These are phyloP conservation scores for Cochlearius cochlearius DNA, from an alignment of 2,113 vertebrate species.

Conservation along the genomic window DNA sequence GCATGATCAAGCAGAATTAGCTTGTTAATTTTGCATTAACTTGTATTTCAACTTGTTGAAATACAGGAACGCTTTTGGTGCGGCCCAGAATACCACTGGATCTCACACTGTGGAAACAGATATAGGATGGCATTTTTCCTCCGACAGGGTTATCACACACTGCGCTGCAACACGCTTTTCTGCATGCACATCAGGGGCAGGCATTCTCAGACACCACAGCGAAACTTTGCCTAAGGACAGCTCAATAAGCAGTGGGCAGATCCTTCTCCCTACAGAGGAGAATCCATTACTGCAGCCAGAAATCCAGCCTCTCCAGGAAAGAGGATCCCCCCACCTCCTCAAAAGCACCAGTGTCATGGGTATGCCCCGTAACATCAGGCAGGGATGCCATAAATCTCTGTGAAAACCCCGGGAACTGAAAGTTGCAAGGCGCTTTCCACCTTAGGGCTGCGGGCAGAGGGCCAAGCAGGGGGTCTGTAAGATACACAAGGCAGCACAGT, in stretches of 20 bases:
- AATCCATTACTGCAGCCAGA: neutral
- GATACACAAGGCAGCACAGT: neutral
- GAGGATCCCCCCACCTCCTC: neutral
- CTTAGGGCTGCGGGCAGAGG: neutral
- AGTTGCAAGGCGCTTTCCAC: neutral
- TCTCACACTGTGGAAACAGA: neutral
- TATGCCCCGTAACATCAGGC: accelerated
- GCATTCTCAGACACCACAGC: neutral
- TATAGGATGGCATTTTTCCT: neutral
- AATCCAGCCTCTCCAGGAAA: neutral
- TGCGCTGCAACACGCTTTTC: neutral
- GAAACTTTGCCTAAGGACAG: neutral
- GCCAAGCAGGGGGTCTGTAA: neutral
- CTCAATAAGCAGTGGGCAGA: neutral
- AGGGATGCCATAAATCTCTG: neutral
- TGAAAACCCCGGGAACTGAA: neutral
- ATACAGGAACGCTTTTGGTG: neutral
- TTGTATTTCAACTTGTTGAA: neutral
- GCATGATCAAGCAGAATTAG: neutral
- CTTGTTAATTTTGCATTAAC: no score
- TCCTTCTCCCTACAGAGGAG: neutral
- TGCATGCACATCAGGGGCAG: neutral
- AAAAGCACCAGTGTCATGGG: neutral
- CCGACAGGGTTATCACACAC: neutral
- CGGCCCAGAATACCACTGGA: neutral